Conservation (phyloP, 2,113 vertebrate species). For the Burhinus bistriatus region DNA sequence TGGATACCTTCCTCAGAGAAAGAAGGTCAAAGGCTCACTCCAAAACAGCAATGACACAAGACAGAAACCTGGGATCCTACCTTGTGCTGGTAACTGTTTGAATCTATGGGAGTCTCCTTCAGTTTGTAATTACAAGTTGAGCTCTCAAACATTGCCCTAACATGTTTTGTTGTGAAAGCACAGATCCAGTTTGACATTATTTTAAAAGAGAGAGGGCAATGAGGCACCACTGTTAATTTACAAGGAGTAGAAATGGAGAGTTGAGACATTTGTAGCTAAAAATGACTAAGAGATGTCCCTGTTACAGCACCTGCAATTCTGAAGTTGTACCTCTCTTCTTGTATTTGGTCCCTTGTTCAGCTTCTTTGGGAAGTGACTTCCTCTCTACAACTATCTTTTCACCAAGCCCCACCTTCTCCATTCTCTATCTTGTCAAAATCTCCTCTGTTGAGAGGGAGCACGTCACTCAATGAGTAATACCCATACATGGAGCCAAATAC, state of each 20-base stretch:
- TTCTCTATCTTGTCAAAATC: neutral
- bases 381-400: neutral
- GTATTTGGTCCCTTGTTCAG: neutral
- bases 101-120: constrained; percentile 63
- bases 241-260: neutral
- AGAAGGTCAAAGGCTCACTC: neutral
- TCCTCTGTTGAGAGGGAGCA: neutral
- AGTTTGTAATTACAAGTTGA: constrained; percentile 57
- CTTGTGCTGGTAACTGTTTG: constrained; percentile 20
- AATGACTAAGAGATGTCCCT: neutral
- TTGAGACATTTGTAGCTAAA: neutral
- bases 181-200: constrained; percentile 41
- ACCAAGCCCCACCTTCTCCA: neutral
- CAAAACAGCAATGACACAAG: neutral
- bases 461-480: neutral
- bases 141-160: constrained; percentile 46
- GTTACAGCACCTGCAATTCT: neutral
- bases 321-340: neutral
- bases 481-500: neutral
- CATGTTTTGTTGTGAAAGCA: constrained; percentile 58
- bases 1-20: neutral
- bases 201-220: neutral
- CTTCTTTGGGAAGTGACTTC: neutral
- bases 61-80: constrained; percentile 2
- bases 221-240: neutral